phyloP scores from a whole-genome alignment of 2,797 vertebrate species.

The Pelochelys cantorii region DNA sequence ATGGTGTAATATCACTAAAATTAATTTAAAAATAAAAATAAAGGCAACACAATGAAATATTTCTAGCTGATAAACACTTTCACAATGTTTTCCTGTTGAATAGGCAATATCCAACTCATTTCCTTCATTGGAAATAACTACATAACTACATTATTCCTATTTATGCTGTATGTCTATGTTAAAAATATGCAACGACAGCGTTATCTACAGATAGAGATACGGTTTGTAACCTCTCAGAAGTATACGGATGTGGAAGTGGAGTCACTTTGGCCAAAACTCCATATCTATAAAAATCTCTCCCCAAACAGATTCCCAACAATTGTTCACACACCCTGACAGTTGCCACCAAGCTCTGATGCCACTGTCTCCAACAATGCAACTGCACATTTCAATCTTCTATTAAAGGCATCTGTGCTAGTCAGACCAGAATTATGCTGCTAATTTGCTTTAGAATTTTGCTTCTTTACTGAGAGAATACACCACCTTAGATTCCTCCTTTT shows the following conservation, averaged over 20 bases:
- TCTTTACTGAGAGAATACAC: not conserved
- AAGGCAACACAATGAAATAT: not conserved
- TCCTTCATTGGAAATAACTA: not conserved
- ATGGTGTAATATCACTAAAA: too few relatives aligned
- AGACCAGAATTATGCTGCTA: not conserved
- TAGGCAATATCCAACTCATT: not conserved
- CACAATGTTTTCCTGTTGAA: not conserved
- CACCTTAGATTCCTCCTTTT: not conserved
- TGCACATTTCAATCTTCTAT: not conserved
- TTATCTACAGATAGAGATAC: not conserved
- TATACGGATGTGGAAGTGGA: fast-evolving
- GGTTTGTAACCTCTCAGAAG: not conserved
- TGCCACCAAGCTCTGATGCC: not conserved
- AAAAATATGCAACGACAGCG: not conserved
- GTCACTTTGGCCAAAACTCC: not conserved
- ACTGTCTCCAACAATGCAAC: fast-evolving
- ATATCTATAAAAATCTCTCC: not conserved
- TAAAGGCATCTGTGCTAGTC: not conserved
- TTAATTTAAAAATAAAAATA: too few relatives aligned
- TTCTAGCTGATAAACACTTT: not conserved
- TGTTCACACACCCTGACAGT: fast-evolving
- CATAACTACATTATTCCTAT: not conserved
- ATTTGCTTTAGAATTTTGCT: not conserved
- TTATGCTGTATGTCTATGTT: fast-evolving
- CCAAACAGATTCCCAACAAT: not conserved